Evolutionary conservation across 1,140 invertebrate species (phyloP).

Genomic region (Coboldia fuscipes): DNA sequence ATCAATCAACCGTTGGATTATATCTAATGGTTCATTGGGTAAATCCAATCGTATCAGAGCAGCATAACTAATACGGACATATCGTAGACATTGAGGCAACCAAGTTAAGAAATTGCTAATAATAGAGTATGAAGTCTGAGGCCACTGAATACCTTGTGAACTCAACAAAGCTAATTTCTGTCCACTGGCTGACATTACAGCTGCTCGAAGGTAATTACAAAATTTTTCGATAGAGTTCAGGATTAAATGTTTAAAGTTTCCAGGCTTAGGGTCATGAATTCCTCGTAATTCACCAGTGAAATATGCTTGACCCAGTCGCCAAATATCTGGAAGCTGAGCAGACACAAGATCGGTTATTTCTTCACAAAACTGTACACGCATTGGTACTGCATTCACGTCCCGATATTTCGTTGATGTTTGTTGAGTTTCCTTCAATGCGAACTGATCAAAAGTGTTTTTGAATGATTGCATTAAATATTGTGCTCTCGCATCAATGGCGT

Average conservation of each 20-base stretch:
- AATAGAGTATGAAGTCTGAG: constrained; percentile 21
- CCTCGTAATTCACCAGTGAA: constrained; percentile 64
- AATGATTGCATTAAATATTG: constrained; percentile 40
- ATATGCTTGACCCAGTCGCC: constrained; percentile 77
- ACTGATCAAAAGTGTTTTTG: constrained; percentile 16
- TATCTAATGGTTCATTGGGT: constrained; percentile 54
- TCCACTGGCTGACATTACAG: constrained; percentile 34
- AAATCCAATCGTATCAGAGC: constrained; percentile 53
- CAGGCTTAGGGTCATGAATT: constrained; percentile 34
- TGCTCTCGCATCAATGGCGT: constrained; percentile 63
- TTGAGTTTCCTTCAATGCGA: constrained; percentile 12
- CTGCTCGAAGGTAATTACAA: constrained; percentile 36
- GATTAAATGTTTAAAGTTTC: constrained; percentile 34
- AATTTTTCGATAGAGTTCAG: constrained; percentile 40
- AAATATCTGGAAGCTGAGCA: constrained; percentile 44
- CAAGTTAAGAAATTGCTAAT: constrained; percentile 37
- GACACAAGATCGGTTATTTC: constrained; percentile 19
- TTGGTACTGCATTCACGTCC: constrained; percentile 13
- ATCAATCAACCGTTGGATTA: constrained; percentile 65
- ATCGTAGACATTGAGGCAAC: constrained; percentile 57
- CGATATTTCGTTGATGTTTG: constrained; percentile 11
- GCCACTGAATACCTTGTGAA: constrained; percentile 20
- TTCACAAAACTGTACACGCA: constrained; percentile 17
- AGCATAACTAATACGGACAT: constrained; percentile 42
- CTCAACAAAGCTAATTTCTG: constrained; percentile 15